Base-by-base conservation (phyloP, 2,888 invertebrate genomes). In the Pyrrhia umbra region DNA sequence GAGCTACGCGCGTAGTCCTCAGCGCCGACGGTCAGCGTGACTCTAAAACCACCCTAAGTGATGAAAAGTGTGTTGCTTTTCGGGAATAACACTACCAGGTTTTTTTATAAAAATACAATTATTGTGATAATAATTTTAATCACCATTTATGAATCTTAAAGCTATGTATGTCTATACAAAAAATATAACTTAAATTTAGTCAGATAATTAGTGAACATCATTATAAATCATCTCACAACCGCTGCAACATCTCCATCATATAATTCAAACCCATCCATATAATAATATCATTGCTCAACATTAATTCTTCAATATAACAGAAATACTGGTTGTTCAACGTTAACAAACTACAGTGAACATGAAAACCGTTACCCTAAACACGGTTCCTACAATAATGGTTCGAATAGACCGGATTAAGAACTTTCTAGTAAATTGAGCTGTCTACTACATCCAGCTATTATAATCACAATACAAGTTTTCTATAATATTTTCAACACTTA, bases 211-310 rank as follows among this genome's bases (percentile, higher is more conserved):
- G 92, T 93, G 92, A 94, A 94, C 93, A 92, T 93, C 87, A 89
- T 89, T 90, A 94, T 94, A 94, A 91, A 94, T 93, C 94, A 92
- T 94, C 93, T 95, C 95, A 95, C 95, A 95, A 95, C 95, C 94
- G 87, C 94, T 90, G 92, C 94, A 95, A 95, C 94, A 92, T 89
- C 83, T 86, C 85, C 88, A 74, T 86, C 87, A 90, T 90, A 91
- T 86, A 90, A 87, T 88, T 88, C 90, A 86, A 90, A 90, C 87
- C 89, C 86, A 86, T 87, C 81, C 88, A 91, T 89, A 90, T 84
- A 91, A 89, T 88, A 90, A 86, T 90, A 86, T 86, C 84, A 89
- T 87, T 85, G 83, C 83, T 87, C 87, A 91, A 91, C 90, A 89
- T 87, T 81, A 82, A 71, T 84, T 85, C 75, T 75, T 75, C 73